Conservation (phyloP, 2,113 vertebrate genomes). For the Crocuta crocuta region DNA sequence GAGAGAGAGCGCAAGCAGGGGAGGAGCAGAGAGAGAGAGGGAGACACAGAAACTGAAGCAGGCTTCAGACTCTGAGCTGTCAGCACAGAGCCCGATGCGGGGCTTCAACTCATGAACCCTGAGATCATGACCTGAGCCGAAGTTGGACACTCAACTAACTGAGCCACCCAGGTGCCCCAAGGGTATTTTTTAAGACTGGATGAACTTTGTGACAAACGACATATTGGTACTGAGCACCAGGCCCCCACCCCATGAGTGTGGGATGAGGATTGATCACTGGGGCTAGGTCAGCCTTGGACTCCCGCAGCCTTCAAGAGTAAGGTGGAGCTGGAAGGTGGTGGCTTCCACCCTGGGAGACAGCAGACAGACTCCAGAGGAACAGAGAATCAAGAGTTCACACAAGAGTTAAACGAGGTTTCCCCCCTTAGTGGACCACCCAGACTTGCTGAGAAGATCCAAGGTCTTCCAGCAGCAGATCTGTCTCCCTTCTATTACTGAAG, state of each 20-base stretch:
- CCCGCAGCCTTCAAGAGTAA: not conserved
- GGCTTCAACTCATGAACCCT: too few relatives aligned
- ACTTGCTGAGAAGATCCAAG: not conserved
- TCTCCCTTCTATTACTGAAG: not conserved
- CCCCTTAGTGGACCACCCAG: slow-evolving; percentile 5
- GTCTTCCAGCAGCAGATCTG: not conserved
- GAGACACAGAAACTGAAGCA: too few relatives aligned
- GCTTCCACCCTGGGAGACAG: not conserved
- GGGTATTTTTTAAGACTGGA: too few relatives aligned
- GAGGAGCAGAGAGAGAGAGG: too few relatives aligned
- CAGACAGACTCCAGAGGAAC: not conserved
- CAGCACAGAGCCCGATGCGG: too few relatives aligned
- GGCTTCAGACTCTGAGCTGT: too few relatives aligned
- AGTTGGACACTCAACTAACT: too few relatives aligned
- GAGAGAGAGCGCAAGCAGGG: too few relatives aligned
- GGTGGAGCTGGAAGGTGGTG: too few relatives aligned
- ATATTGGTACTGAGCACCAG: not conserved
- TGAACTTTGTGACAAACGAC: too few relatives aligned
- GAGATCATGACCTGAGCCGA: too few relatives aligned
- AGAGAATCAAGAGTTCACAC: accelerated
- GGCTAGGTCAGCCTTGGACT: not conserved
- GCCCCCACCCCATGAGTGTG: accelerated
- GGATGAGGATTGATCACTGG: not conserved
- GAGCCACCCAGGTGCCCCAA: too few relatives aligned
- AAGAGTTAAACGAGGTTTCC: not conserved